Evolutionary conservation across 1,140 invertebrate genomes (phyloP), one percentile per base, ranked within the genome.

Genomic region (Drosophila pandora): DNA sequence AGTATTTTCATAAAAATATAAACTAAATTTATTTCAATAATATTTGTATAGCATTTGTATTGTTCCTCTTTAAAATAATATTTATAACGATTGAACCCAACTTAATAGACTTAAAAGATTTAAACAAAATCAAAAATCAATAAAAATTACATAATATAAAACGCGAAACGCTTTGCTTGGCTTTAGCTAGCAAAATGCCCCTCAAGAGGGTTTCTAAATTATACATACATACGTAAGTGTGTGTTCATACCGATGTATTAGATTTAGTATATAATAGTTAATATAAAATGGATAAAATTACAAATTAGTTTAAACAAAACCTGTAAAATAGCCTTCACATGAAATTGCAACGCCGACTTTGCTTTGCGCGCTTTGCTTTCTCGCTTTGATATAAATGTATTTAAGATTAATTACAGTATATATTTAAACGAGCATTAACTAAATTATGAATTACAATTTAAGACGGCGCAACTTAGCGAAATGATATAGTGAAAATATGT

Each of bases 251-350:
- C 63, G 52, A 60, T 62, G 45, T 63, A 56, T 60, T 48, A 59
- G 56, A 37, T 56, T 52, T 65, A 53, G 37, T 56, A 52, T 70
- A 25, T 57, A 56, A 56, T 68, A 67, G 63, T 68, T 54, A 56
- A 54, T 53, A 68, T 85, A 68, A 76, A 84, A 68, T 65, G 60
- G 70, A 53, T 76, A 70, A 45, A 55, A 76, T 73, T 88, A 88
- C 64, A 76, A 76, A 88, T 78, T 81, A 79, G 74, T 88, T 88
- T 79, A 88, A 90, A 79, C 71, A 90, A 90, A 90, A 90, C 85
- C 85, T 90, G 87, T 90, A 90, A 90, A 90, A 90, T 90, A 90
- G 85, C 85, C 81, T 90, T 90, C 72, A 85, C 78, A 84, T 81
- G 61, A 65, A 83, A 76, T 72, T 83, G 65, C 82, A 75, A 64